phyloP scores from a whole-genome alignment of 2,888 invertebrate genomes.

The Meteorus cinctellus region DNA sequence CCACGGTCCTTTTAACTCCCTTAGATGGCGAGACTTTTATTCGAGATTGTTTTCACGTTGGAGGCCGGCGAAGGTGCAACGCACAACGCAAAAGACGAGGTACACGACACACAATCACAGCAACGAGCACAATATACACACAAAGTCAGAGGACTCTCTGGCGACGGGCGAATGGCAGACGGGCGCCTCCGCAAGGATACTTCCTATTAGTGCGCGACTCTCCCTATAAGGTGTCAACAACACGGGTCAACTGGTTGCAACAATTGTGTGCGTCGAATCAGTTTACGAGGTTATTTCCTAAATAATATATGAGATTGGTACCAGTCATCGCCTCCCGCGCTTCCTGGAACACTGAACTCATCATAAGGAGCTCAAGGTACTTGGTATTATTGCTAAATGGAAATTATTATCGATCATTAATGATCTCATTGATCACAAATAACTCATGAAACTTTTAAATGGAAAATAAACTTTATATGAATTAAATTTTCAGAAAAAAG shows the following conservation, averaged over 20 bases:
- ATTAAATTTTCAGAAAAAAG: no score
- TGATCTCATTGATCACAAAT: no score
- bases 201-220: constrained; percentile 53
- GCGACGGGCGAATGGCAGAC: constrained; percentile 31
- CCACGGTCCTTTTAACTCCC: constrained; percentile 61
- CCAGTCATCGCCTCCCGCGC: constrained; percentile 35
- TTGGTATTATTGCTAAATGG: neutral
- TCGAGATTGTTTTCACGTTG: constrained; percentile 58
- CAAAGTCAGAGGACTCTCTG: neutral
- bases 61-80: constrained; percentile 54
- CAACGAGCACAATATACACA: constrained; percentile 23
- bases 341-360: constrained; percentile 28
- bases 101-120: neutral
- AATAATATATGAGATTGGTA: constrained; percentile 42
- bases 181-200: constrained; percentile 52
- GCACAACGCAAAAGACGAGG: constrained; percentile 40
- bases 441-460: neutral
- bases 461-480: no score
- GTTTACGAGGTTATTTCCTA: constrained; percentile 48
- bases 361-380: constrained; percentile 13
- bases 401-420: neutral
- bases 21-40: constrained; percentile 66
- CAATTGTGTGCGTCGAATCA: constrained; percentile 28
- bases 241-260: constrained; percentile 51
- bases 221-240: constrained; percentile 55